Evolutionary conservation across 2,888 invertebrate species (phyloP), one percentile per base, ranked within the genome.

Genomic region (Metellina segmentata): DNA sequence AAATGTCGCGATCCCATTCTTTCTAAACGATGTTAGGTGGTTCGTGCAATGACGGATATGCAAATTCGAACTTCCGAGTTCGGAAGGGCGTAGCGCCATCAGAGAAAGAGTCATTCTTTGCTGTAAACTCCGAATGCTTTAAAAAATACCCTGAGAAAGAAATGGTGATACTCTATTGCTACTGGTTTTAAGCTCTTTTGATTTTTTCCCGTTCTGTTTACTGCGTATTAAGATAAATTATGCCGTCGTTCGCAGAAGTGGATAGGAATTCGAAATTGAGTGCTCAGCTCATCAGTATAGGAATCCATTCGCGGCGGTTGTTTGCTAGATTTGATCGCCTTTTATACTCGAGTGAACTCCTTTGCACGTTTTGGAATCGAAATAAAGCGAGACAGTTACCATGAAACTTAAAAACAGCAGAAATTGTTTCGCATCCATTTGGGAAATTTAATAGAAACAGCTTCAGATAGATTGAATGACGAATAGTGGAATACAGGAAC

Each of bases 1-100:
- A 75, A 85, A 85, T 85, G 74, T 1, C 9, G 20, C 74, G 16
- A 52, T 83, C 49, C 53, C 72, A n/a, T 74, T 83, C 53, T 53
- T 82, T 79, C 49, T 19, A 74, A 51, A 48, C 53, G 19, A 81
- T 75, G 83, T 75, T 74, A 74, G 61, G 81, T 71, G 48, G 34
- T 85, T 19, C 74, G 74, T 74, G 74, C 51, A 53, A 53, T 34
- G 83, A 74, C 20, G 61, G 74, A 85, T 72, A 85, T 85, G 83
- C 74, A 85, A 85, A 85, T 85, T 52, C 74, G n/a, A 16, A 34
- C 72, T 70, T 74, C 70, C 83, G 34, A 51, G 52, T 51, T 74
- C n/a, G 5, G 72, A 51, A 78, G 13, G 48, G 48, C 74, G 48
- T 13, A 34, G 34, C 34, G 34, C 34, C 34, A 11, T 74, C 74